Evolutionary conservation across 1,140 invertebrate genomes (phyloP).

Genomic region (Pinna nobilis): DNA sequence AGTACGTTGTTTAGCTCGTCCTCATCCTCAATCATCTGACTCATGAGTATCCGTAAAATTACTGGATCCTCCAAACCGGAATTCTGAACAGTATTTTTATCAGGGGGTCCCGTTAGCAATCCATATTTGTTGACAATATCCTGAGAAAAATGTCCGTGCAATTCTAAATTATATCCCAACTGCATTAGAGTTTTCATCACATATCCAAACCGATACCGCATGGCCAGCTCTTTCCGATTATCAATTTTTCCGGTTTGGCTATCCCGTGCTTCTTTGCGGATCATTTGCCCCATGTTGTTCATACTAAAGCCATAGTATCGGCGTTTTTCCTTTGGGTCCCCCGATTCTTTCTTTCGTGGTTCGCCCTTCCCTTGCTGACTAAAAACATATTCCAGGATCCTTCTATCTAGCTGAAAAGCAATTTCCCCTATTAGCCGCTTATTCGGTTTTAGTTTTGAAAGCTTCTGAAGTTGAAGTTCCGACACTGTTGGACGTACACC

Average conservation of each 20-base stretch:
- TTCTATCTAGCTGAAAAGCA: conserved; percentile 58
- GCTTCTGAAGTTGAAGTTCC: neutral
- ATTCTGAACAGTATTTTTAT: conserved; percentile 27
- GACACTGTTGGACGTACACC: conserved; percentile 23
- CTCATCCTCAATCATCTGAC: conserved; percentile 37
- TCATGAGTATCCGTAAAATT: conserved; percentile 45
- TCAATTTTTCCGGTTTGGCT: conserved; percentile 25
- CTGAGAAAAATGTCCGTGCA: conserved; percentile 52
- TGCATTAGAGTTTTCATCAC: conserved; percentile 39
- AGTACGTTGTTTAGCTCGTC: conserved; percentile 45
- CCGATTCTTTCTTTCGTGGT: neutral
- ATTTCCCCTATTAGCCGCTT: conserved; percentile 55
- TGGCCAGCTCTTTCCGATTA: conserved; percentile 31
- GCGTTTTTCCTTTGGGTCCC: neutral
- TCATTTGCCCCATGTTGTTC: conserved; percentile 54
- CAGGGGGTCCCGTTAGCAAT: conserved; percentile 50
- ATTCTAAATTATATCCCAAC: conserved; percentile 50
- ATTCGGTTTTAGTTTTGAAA: conserved; percentile 11
- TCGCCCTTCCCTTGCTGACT: neutral
- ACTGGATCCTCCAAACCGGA: conserved; percentile 49
- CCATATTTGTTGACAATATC: conserved; percentile 64
- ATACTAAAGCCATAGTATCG: conserved; percentile 62
- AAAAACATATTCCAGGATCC: conserved; percentile 60
- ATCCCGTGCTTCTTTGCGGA: conserved; percentile 45
- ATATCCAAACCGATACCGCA: conserved; percentile 42